A percentile compares a stretch with the other conserved stretches of the same genome.
phyloP scores from a whole-genome alignment of 2,113 vertebrate genomes.

The Sisor rabdophorus region DNA sequence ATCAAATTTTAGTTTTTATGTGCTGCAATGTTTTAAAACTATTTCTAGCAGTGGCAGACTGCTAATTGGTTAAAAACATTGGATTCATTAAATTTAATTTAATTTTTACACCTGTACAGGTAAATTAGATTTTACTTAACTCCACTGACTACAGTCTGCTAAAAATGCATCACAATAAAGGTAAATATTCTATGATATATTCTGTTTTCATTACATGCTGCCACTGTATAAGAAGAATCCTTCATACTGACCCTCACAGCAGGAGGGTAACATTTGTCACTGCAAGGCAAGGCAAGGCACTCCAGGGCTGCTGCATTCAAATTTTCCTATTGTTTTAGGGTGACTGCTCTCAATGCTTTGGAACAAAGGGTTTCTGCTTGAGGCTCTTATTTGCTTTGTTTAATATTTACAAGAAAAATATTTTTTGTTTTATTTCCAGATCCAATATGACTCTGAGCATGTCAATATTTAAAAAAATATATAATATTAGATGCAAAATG shows the following conservation, averaged over 20 bases:
- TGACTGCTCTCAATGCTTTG: constrained; percentile 77
- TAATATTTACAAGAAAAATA: constrained; percentile 66
- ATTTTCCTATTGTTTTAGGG: constrained; percentile 85
- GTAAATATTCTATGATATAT: neutral
- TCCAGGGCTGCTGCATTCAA: constrained; percentile 73
- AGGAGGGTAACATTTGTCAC: constrained; percentile 74
- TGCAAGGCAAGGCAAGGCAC: constrained; percentile 57
- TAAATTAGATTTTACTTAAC: neutral
- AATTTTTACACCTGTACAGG: too few relatives aligned
- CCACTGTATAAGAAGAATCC: constrained; percentile 70
- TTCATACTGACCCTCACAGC: constrained; percentile 71
- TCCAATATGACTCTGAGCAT: too few relatives aligned
- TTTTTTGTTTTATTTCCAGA: constrained; percentile 43
- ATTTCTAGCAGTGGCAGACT: too few relatives aligned
- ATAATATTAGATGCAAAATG: too few relatives aligned
- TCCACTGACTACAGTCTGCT: neutral
- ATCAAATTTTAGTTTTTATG: too few relatives aligned
- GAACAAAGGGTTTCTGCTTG: constrained; percentile 79
- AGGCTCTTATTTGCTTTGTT: constrained; percentile 67
- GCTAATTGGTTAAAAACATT: too few relatives aligned
- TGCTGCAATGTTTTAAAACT: too few relatives aligned
- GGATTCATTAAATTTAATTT: too few relatives aligned
- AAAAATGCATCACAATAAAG: neutral
- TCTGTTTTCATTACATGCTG: constrained; percentile 52
- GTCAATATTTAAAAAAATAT: too few relatives aligned